A percentile compares a stretch with the other conserved stretches of the same genome.
These are phyloP conservation scores for Luperina nickerlii DNA, from an alignment of 2,888 invertebrate species.

Conservation along the genomic window DNA sequence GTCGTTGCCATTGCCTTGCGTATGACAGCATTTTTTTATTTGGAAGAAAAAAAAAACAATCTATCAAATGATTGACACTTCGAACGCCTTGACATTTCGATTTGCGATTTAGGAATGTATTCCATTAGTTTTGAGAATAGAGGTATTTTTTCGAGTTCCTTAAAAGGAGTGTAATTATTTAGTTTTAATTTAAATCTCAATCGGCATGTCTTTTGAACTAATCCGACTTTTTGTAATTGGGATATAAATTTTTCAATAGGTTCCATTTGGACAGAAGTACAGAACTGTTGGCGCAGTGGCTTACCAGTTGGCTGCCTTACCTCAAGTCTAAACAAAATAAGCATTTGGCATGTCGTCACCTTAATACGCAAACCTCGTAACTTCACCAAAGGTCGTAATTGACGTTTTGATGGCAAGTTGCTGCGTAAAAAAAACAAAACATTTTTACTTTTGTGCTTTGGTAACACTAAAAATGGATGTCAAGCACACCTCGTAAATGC, in stretches of 20 bases:
- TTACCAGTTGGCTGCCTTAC: not conserved
- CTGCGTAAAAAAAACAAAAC: too few species aligned
- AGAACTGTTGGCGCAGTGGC: not conserved
- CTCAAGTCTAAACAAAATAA: not conserved
- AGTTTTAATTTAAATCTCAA: constrained; percentile 14
- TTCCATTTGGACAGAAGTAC: not conserved
- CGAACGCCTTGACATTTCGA: constrained; percentile 67
- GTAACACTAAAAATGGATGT: too few species aligned
- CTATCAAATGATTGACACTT: constrained; percentile 69
- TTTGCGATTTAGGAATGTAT: constrained; percentile 56
- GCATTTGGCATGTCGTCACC: not conserved
- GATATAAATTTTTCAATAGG: not conserved
- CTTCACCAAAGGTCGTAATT: too few species aligned
- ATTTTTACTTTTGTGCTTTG: too few species aligned
- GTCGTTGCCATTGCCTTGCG: constrained; percentile 69
- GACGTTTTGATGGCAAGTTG: too few species aligned
- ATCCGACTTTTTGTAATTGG: not conserved
- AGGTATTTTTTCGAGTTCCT: not conserved
- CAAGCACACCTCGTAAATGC: too few species aligned
- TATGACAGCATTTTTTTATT: constrained; percentile 59
- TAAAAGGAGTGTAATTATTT: constrained; percentile 32
- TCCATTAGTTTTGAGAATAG: constrained; percentile 44
- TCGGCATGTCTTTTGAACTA: constrained; percentile 5
- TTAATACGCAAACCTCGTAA: too few species aligned
- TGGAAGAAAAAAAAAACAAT: constrained; percentile 54